Base-by-base conservation (phyloP, 2,888 invertebrate species). In the Pegoplata infirma region DNA sequence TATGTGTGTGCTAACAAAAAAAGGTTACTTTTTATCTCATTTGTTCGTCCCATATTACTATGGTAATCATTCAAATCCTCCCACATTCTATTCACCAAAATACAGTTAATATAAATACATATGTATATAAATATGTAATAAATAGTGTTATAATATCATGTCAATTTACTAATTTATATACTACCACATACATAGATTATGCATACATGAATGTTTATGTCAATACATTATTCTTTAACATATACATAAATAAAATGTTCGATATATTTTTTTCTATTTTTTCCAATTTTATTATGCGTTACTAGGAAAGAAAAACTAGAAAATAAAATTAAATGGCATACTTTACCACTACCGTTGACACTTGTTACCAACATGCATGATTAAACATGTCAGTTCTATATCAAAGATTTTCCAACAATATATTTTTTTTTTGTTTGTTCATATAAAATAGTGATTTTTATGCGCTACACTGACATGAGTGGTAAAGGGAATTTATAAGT, bases 281-380 rank as follows among this genome's bases (percentile, higher is more conserved):
- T 36, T 36, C 2, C 7, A 2, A 36, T 36, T 40, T 40, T 40
- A 3, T n/a, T 12, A 36, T 36, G 36, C 36, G 14, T n/a, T 40
- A 12, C 36, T 40, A n/a, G 5, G n/a, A 40, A n/a, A n/a, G n/a
- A n/a, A n/a, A 40, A n/a, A 40, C 12, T n/a, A 40, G 36, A 14
- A n/a, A 53, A 40, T 7, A n/a, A 25, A 44, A 51, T 56, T 56
- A 16, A 46, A 32, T 63, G 23, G 47, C 32, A 56, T 64, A 47
- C 23, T 72, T 64, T 49, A 28, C 10, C 19, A 58, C 47, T 36
- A 16, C 46, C 49, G 25, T 49, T 73, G 64, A 73, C 58, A 64
- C 40, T 56, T 73, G 72, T 58, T 73, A 51, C 55, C 64, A 25
- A 28, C 49, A 73, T 58, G 72, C 64, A 73, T 64, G 72, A 63